Base-by-base conservation (phyloP, 1,140 invertebrate species). In the Planococcus citri region DNA sequence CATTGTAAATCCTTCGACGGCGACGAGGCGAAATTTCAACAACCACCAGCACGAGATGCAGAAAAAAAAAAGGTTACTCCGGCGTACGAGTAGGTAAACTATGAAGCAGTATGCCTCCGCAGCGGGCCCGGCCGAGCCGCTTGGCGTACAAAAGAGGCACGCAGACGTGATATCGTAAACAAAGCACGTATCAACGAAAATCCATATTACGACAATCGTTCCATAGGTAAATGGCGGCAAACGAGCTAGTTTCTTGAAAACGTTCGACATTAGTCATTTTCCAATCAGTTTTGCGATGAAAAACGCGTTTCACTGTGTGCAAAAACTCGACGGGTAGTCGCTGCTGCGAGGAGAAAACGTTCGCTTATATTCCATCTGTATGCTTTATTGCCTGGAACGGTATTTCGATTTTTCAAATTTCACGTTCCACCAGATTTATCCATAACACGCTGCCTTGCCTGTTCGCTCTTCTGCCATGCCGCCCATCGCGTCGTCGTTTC, bases 381-480 rank as follows among this genome's bases (percentile, higher is more conserved):
- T 64, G 60, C 9, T 64, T 64, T 64, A 64, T 64, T 25, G 25
- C 22, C 25, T 27, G 60, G 25, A 64, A 64, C 60, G 60, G 25
- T 64, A 27, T 27, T 64, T 27, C 21, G 22, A 64, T 64, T 64
- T 64, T 64, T 64, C 60, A 64, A 64, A 64, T 64, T 64, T 64
- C 60, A 64, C 60, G 60, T 64, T 64, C 60, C 60, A 64, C 60
- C 60, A 64, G 60, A 64, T 64, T 25, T 64, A 64, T 64, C 60
- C 60, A 64, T 64, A 64, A 64, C 21, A n/a, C 21, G 51, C 17
- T 58, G 6, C 21, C 17, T 22, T 4, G 4, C 51, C 17, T 58
- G 4, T 3, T 58, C 51, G 3, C 51, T 58, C 21, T 20, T 58
- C 17, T 22, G 29, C 29, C 12, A 3, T 6, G 29, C 29, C 29